Evolutionary conservation across 2,888 invertebrate species (phyloP).

Genomic region (Colletes collaris): DNA sequence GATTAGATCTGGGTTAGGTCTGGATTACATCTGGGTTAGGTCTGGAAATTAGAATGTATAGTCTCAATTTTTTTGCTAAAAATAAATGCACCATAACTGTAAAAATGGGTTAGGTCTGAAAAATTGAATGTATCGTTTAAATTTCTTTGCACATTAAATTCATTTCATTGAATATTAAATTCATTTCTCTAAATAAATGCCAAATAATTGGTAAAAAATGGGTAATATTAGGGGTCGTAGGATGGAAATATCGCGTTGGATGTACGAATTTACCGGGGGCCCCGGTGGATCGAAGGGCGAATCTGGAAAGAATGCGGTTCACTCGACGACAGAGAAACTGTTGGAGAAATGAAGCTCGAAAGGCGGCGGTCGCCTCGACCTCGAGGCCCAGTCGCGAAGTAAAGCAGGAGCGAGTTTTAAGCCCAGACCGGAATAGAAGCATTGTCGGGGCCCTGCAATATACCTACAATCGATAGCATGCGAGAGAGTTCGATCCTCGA

Average conservation of each 20-base stretch:
- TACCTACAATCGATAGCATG: conserved; percentile 71
- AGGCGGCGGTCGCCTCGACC: conserved; percentile 33
- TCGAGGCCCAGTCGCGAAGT: conserved; percentile 44
- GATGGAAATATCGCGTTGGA: background rate
- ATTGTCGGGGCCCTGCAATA: conserved; percentile 62
- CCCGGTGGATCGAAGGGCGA: conserved; percentile 12
- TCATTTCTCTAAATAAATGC: too few relatives aligned
- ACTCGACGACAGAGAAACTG: conserved; percentile 28
- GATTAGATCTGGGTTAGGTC: too few relatives aligned
- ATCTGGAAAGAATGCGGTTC: conserved; percentile 42
- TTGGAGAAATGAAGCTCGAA: conserved; percentile 30
- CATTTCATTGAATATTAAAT: too few relatives aligned
- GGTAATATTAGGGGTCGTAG: too few relatives aligned
- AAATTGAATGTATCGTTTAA: too few relatives aligned
- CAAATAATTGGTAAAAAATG: too few relatives aligned
- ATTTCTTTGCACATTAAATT: too few relatives aligned
- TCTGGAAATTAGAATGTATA: too few relatives aligned
- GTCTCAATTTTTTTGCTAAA: too few relatives aligned
- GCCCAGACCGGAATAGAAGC: conserved; percentile 33
- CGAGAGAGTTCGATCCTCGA: conserved; percentile 68
- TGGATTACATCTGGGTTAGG: too few relatives aligned
- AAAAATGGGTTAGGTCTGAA: too few relatives aligned
- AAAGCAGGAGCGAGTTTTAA: conserved; percentile 34
- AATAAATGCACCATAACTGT: too few relatives aligned
- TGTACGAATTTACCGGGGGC: conserved; percentile 7